Conservation (phyloP, 2,113 vertebrate species). For the Glaucidium brasilianum region DNA sequence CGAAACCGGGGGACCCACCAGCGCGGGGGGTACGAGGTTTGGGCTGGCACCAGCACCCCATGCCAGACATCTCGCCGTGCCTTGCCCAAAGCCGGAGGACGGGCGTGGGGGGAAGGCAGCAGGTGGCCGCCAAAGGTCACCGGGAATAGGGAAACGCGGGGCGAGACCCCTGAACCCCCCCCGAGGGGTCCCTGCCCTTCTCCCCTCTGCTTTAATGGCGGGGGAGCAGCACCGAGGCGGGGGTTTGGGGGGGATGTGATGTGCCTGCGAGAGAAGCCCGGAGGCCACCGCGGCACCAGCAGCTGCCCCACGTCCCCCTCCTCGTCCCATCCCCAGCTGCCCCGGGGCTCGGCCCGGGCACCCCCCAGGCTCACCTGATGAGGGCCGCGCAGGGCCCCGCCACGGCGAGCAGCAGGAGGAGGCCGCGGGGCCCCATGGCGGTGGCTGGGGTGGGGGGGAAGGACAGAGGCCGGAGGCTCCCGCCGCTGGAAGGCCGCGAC, state of each 20-base stretch:
- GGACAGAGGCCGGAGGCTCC: background rate
- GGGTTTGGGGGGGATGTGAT: background rate
- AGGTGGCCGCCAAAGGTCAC: background rate
- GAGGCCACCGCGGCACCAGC: background rate
- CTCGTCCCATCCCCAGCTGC: too few relatives aligned
- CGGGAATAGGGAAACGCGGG: background rate
- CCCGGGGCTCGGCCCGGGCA: background rate
- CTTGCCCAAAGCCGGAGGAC: background rate
- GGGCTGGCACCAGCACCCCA: background rate
- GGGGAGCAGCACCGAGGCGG: too few relatives aligned
- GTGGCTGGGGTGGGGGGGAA: background rate
- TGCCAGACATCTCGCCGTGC: fast-evolving
- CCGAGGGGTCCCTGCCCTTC: background rate
- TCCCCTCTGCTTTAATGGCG: background rate
- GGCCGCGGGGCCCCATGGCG: slow-evolving; percentile 24
- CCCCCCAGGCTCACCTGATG: slow-evolving; percentile 37
- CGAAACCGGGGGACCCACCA: background rate
- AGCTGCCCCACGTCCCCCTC: background rate
- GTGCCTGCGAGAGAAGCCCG: background rate
- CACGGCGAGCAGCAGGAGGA: background rate
- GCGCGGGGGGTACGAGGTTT: fast-evolving
- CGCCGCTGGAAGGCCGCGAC: background rate
- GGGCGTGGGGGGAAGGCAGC: fast-evolving
- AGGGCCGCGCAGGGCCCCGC: slow-evolving; percentile 2
- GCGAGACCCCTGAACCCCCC: background rate